phyloP scores from a whole-genome alignment of 2,888 invertebrate species.

The Bombylius major region DNA sequence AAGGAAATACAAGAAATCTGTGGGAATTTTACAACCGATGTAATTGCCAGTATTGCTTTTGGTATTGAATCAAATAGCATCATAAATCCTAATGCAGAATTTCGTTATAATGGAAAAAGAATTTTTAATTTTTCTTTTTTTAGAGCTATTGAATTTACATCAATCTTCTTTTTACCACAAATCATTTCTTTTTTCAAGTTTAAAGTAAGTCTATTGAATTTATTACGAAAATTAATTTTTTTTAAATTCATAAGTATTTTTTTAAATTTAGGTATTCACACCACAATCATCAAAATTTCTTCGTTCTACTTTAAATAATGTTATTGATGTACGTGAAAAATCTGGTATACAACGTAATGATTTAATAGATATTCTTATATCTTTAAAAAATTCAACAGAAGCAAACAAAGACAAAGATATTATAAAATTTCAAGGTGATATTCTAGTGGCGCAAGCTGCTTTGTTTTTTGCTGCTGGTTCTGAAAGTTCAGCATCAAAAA shows the following conservation, averaged over 20 bases:
- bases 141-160: constrained; percentile 24
- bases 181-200: constrained; percentile 21
- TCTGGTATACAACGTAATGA: constrained; percentile 35
- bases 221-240: too few relatives aligned
- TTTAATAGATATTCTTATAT: constrained; percentile 39
- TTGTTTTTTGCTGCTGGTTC: constrained; percentile 14
- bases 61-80: constrained; percentile 29
- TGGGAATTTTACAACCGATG: constrained; percentile 28
- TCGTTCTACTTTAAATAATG: constrained; percentile 29
- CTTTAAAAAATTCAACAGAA: constrained; percentile 24
- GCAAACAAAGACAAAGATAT: neutral
- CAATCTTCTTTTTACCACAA: constrained; percentile 29
- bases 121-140: constrained; percentile 20
- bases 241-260: too few relatives aligned
- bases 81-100: constrained; percentile 27
- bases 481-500: constrained; percentile 21
- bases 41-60: constrained; percentile 31
- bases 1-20: constrained; percentile 18
- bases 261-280: constrained; percentile 16
- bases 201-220: constrained; percentile 16
- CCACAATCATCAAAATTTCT: constrained; percentile 29
- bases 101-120: constrained; percentile 22
- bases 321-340: constrained; percentile 33
- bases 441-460: constrained; percentile 13
- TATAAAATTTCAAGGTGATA: constrained; percentile 5